These are phyloP conservation scores for Hydropotes inermis DNA, from an alignment of 2,113 vertebrate genomes.

Conservation along the genomic window DNA sequence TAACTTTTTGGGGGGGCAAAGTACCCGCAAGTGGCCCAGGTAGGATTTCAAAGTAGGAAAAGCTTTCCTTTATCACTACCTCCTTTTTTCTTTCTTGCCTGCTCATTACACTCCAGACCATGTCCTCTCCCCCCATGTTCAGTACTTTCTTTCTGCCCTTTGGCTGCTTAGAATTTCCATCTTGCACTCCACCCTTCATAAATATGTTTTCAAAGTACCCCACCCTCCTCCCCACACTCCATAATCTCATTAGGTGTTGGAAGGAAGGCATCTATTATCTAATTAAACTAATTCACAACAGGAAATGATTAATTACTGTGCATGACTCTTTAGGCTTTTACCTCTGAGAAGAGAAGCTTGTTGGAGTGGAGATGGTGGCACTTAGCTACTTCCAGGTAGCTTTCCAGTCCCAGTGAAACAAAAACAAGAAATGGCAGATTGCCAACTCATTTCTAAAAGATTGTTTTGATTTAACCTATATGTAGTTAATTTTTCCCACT, in stretches of 20 bases:
- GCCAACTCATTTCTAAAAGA: conserved; percentile 12
- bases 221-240: neutral
- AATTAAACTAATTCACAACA: conserved; percentile 40
- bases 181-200: neutral
- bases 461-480: conserved; percentile 31
- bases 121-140: neutral
- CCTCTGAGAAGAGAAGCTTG: neutral
- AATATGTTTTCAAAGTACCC: conserved; percentile 7
- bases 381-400: neutral
- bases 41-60: conserved; percentile 1
- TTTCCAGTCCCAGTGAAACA: neutral
- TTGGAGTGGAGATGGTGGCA: neutral
- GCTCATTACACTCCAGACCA: neutral
- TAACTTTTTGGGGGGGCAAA: neutral
- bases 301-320: conserved; percentile 16
- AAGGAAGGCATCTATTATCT: conserved; percentile 28
- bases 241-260: conserved; percentile 26
- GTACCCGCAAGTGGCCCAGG: neutral
- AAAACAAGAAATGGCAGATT: neutral
- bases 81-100: neutral
- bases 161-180: neutral
- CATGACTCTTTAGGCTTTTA: neutral
- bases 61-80: neutral
- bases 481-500: conserved; percentile 16
- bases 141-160: neutral